Conservation (phyloP, 2,888 invertebrate genomes). For the Melanophora roralis region DNA sequence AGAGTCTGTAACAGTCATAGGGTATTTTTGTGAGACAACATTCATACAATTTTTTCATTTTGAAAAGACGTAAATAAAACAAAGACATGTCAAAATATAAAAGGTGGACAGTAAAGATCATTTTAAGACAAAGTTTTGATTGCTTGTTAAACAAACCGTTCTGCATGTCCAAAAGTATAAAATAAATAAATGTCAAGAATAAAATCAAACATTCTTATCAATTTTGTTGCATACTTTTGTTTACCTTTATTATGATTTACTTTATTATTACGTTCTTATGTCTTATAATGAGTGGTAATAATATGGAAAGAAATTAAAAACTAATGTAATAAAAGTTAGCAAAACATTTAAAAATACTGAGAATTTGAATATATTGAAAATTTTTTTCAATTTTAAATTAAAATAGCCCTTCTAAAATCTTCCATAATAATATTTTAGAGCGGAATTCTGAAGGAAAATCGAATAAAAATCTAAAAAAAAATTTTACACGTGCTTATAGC, state of each 20-base stretch:
- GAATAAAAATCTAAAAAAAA: too few relatives aligned
- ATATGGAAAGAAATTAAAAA: constrained; percentile 4
- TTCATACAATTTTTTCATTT: too few relatives aligned
- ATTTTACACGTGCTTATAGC: too few relatives aligned
- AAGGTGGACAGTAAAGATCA: too few relatives aligned
- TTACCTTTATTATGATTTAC: not conserved
- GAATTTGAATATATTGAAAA: too few relatives aligned
- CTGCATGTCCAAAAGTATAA: constrained; percentile 40
- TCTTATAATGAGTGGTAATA: constrained; percentile 11
- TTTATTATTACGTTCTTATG: constrained; percentile 10
- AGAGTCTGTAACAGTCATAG: too few relatives aligned
- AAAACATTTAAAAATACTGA: constrained; percentile 25
- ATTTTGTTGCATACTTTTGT: constrained; percentile 19
- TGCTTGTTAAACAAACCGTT: constrained; percentile 54
- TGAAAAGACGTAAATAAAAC: too few relatives aligned
- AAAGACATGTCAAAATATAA: not conserved
- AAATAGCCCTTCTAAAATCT: too few relatives aligned
- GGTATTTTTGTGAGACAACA: too few relatives aligned
- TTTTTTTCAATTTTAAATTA: too few relatives aligned
- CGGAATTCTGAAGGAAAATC: too few relatives aligned
- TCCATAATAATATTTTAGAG: too few relatives aligned
- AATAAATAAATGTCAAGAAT: constrained; percentile 54
- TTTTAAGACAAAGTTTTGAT: constrained; percentile 42
- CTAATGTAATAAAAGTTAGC: constrained; percentile 42
- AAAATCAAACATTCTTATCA: constrained; percentile 53